Conservation (phyloP, 2,797 vertebrate species). For the Peromyscus melanophrys region DNA sequence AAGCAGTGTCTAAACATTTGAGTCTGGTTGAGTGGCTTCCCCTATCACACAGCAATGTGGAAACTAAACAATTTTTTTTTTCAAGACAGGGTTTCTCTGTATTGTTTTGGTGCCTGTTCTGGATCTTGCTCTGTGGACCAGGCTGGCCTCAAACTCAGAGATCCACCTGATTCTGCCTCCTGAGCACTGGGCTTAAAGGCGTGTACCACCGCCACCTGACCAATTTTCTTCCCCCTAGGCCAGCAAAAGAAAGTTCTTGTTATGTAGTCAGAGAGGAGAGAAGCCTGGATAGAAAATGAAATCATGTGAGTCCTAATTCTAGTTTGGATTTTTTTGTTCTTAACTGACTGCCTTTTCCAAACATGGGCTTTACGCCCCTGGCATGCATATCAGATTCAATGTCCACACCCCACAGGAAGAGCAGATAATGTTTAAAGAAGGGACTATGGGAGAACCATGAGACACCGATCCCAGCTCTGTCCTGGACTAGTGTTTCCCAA, state of each 20-base stretch:
- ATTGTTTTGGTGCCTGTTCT: too few relatives aligned
- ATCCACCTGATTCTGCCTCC: too few relatives aligned
- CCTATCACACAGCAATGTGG: constrained; percentile 5
- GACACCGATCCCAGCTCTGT: neutral
- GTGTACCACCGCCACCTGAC: too few relatives aligned
- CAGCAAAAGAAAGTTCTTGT: constrained; percentile 51
- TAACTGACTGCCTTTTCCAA: constrained; percentile 16
- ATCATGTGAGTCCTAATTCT: neutral
- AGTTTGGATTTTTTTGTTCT: constrained; percentile 33
- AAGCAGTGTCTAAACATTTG: neutral
- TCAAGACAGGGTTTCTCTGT: too few relatives aligned
- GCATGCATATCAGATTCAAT: neutral
- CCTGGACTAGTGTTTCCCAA: neutral
- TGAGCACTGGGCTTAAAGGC: too few relatives aligned
- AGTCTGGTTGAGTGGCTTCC: constrained; percentile 4
- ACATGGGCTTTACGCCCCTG: neutral
- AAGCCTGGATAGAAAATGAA: neutral
- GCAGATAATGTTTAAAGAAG: neutral
- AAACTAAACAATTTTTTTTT: neutral
- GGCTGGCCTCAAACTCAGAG: too few relatives aligned
- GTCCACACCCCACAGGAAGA: neutral
- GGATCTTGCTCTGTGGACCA: too few relatives aligned
- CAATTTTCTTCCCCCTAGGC: neutral
- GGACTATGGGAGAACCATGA: neutral
- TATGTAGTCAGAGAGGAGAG: constrained; percentile 20